Conservation (phyloP, 2,113 vertebrate species). For the Alethe castanea region DNA sequence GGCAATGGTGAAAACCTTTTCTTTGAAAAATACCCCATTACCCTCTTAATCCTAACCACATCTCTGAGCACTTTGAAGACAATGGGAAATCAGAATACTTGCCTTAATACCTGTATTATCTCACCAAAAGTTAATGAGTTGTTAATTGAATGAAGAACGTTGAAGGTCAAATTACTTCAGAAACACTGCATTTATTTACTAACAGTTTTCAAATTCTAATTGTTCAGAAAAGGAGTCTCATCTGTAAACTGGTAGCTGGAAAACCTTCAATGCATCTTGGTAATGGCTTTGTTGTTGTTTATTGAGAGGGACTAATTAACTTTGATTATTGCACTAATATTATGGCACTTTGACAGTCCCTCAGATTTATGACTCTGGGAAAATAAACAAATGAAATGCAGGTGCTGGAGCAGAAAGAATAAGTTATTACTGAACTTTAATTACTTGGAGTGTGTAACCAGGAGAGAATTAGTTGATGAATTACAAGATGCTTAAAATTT, state of each 20-base stretch:
- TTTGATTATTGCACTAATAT: constrained; percentile 99
- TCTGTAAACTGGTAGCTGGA: constrained; percentile 61
- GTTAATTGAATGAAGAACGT: neutral
- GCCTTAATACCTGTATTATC: neutral
- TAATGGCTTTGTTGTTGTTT: constrained; percentile 84
- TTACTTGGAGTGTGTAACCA: constrained; percentile 92
- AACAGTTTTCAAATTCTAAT: constrained; percentile 45
- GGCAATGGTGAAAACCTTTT: neutral
- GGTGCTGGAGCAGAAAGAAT: constrained; percentile 99
- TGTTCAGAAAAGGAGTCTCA: constrained; percentile 49
- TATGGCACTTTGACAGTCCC: constrained; percentile 91
- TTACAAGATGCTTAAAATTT: constrained; percentile 84
- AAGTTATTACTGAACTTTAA: constrained; percentile 99
- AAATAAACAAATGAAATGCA: constrained; percentile 99
- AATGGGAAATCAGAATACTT: neutral
- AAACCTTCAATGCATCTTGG: constrained; percentile 72
- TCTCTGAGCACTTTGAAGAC: neutral
- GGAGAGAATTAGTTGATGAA: constrained; percentile 87
- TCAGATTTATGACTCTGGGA: constrained; percentile 97
- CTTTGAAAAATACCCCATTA: neutral
- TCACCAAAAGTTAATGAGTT: constrained; percentile 38
- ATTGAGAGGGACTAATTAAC: constrained; percentile 93
- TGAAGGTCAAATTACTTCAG: constrained; percentile 36
- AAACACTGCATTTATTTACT: neutral
- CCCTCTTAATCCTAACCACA: neutral